Base-by-base conservation (phyloP, 2,113 vertebrate genomes). In the Carassius gibelio region DNA sequence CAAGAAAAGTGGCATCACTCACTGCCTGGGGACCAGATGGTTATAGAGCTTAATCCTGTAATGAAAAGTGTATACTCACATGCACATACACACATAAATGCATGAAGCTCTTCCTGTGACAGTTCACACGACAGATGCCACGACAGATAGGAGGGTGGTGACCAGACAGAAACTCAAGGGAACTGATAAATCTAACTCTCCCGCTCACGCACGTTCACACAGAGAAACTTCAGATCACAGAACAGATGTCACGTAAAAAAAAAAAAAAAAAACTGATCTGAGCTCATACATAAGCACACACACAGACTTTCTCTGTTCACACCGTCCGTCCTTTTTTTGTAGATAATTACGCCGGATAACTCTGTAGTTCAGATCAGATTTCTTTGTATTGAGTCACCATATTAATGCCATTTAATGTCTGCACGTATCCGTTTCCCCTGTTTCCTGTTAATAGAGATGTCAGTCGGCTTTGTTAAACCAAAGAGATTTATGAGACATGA, bases 361-460 rank as follows among this genome's bases (percentile, higher is more conserved):
- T 55, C 81, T 71, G 71, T 15, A 74, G 59, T 3, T 14, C 0
- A 52, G 62, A 45, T 0, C 83, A 0, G 57, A 17, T 81, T 14
- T 82, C 76, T 52, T n/a, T 55, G 6, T 69, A 75, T 77, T 76
- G 71, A 59, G 34, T 4, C 10, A 21, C 34, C 11, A 10, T 42
- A 14, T 10, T 64, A 52, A 82, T 87, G 84, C 61, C 79, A 66
- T 76, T 64, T 86, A 50, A 66, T 83, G 57, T 59, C 59, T 75
- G 71, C 52, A 78, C 26, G 45, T 75, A 76, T 69, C 52, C 6
- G 17, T 61, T 76, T 64, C 26, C 66, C 64, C 34, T 77, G 84
- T 34, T 48, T 26, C 74, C 34, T 1, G 34, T 86, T 81, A 88
- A 87, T 87, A 42, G 62, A 86, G 69, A 86, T 75, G 79, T 82